phyloP scores from a whole-genome alignment of 2,888 invertebrate species.

The Boloria selene region DNA sequence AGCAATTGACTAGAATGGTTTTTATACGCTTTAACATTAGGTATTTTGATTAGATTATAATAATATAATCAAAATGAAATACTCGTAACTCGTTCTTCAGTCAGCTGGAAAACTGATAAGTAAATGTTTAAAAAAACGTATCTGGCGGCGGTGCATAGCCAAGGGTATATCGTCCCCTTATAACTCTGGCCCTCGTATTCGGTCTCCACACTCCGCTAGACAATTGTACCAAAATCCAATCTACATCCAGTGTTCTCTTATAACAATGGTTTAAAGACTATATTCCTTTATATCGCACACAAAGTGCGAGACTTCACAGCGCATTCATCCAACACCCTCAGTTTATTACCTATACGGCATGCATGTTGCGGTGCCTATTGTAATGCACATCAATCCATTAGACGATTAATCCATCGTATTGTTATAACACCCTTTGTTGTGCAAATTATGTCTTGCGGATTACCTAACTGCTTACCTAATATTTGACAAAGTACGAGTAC shows the following conservation, averaged over 20 bases:
- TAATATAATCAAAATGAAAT: slow-evolving; percentile 22
- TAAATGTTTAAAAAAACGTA: slow-evolving; percentile 58
- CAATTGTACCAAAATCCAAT: slow-evolving; percentile 52
- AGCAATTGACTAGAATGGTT: too few relatives aligned
- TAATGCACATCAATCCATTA: slow-evolving; percentile 74
- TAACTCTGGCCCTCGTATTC: slow-evolving; percentile 63
- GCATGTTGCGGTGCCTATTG: slow-evolving; percentile 75
- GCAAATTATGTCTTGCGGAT: slow-evolving; percentile 44
- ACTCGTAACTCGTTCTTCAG: slow-evolving; percentile 39
- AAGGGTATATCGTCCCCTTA: slow-evolving; percentile 67
- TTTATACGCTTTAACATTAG: too few relatives aligned
- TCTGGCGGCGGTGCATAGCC: slow-evolving; percentile 60
- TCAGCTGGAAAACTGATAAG: slow-evolving; percentile 61
- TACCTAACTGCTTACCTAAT: slow-evolving; percentile 39
- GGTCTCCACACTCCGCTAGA: slow-evolving; percentile 66
- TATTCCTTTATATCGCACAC: slow-evolving; percentile 44
- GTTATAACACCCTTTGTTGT: slow-evolving; percentile 52
- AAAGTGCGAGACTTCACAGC: slow-evolving; percentile 48
- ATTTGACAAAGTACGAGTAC: slow-evolving; percentile 5
- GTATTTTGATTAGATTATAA: neutral
- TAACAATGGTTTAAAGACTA: slow-evolving; percentile 49
- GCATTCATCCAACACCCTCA: slow-evolving; percentile 76
- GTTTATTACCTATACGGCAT: slow-evolving; percentile 74
- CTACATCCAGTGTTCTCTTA: slow-evolving; percentile 48
- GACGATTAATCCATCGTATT: slow-evolving; percentile 70